Percentiles rank a stretch among this genome's conserved stretches.
These are phyloP conservation scores for Pseudomyrmex pallidus DNA, from an alignment of 1,140 invertebrate genomes.

Conservation along the genomic window DNA sequence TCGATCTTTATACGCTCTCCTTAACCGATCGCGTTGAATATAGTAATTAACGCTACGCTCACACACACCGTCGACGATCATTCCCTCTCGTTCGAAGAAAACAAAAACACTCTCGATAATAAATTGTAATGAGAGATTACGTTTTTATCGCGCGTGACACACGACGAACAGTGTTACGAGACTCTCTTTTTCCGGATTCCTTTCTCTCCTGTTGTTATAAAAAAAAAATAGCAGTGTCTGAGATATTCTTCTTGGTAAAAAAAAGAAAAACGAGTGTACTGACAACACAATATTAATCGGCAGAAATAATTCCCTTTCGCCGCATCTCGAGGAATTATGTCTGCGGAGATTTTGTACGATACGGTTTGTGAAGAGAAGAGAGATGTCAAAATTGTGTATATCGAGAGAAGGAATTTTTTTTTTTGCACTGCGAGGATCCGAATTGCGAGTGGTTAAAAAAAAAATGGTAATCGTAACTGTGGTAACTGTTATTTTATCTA, in stretches of 20 bases:
- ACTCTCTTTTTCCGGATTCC: neutral
- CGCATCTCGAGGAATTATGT: constrained; percentile 7
- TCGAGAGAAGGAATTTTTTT: constrained; percentile 3
- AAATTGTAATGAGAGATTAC: constrained; percentile 22
- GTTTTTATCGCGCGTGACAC: constrained; percentile 2
- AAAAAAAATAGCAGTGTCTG: neutral
- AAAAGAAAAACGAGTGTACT: neutral
- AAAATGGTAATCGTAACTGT: too few species aligned
- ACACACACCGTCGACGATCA: neutral
- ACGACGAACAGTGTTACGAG: neutral
- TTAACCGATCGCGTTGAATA: constrained; percentile 13
- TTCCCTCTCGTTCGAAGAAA: neutral
- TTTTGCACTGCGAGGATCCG: neutral
- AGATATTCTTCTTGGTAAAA: neutral
- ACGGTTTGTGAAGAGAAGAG: neutral
- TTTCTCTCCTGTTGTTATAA: neutral
- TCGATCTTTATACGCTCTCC: neutral
- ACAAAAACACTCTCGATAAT: neutral
- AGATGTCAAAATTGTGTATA: neutral
- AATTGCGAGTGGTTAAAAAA: constrained; percentile 13
- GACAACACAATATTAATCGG: neutral
- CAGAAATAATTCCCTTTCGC: constrained; percentile 5
- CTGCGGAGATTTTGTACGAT: constrained; percentile 18
- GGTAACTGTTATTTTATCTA: constrained; percentile 47
- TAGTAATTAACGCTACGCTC: constrained; percentile 10